Base-by-base conservation (phyloP, 2,888 invertebrate genomes). In the Fragum sueziense region DNA sequence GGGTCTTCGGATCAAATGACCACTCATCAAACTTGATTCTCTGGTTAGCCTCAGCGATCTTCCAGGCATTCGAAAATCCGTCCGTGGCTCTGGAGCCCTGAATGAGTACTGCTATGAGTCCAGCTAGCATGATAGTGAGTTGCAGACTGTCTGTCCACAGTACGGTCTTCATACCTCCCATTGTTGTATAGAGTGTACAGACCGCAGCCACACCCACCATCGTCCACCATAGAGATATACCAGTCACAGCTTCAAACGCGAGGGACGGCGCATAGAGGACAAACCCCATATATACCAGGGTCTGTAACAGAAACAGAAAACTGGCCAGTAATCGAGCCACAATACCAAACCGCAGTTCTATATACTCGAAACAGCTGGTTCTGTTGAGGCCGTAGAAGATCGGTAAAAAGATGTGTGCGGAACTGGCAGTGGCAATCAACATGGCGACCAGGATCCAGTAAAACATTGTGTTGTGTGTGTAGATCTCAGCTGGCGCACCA, bases 181-280 rank as follows among this genome's bases (percentile, higher is more conserved):
- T 81, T n/a, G 76, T 74, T 6, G 77, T 74, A 52, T 98, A 98
- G 94, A 97, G 97, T 86, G 97, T 97, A 93, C 97, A 97, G n/a
- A 97, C 96, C 41, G 96, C 93, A 93, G 97, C 97, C 1, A 96
- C 96, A 33, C 96, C 94, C 0, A 96, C 95, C 25, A 96, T 96
- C 41, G 96, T 95, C 85, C 96, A 93, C 93, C 97, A 96, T 34
- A 97, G 94, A 88, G 96, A 95, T 78, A 97, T 95, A 51, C 97
- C 97, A 69, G 97, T 97, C 59, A 97, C 97, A 97, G 94, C 85
- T 96, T 95, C 88, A 41, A 80, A 74, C 20, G 76, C 78, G 27
- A 80, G 51, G 11, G 79, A 79, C n/a, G 79, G 79, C 3, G 79
- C 82, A 29, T 82, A 79, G 20, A 82, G 65, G 1, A 77, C 80